Percentiles rank a stretch among this genome's conserved stretches.
Conservation (phyloP, 2,888 invertebrate species). For the Oscheius sp. region DNA sequence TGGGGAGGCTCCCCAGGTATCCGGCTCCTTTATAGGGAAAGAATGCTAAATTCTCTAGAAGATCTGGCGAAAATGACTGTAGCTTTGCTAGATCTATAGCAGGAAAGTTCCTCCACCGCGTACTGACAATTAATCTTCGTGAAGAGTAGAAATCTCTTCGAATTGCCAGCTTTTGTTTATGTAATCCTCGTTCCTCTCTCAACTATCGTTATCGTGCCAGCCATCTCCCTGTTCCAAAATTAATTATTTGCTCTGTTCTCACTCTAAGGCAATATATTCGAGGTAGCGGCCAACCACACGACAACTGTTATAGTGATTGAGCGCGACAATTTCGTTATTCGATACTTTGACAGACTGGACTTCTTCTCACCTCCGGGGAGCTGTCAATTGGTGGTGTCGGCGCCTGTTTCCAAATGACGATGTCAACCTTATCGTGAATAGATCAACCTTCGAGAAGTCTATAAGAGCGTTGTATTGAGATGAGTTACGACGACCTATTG, state of each 20-base stretch:
- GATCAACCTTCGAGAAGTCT: conserved; percentile 3
- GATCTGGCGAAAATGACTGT: too few species aligned
- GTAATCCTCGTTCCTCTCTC: too few species aligned
- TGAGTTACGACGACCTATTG: conserved; percentile 31
- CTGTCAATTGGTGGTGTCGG: not conserved
- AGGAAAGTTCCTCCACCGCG: too few species aligned
- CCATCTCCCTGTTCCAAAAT: not conserved
- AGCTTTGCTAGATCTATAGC: too few species aligned
- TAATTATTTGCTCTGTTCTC: not conserved
- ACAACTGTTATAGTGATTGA: conserved; percentile 26
- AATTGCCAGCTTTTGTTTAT: too few species aligned
- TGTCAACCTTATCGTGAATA: not conserved
- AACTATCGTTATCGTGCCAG: too few species aligned
- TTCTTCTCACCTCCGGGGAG: too few species aligned
- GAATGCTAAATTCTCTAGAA: too few species aligned
- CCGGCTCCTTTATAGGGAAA: too few species aligned
- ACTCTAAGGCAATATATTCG: conserved; percentile 5
- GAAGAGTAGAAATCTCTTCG: too few species aligned
- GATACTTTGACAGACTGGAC: conserved; percentile 26
- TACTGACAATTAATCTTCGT: too few species aligned
- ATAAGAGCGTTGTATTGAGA: conserved; percentile 15
- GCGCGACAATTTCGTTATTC: conserved; percentile 23
- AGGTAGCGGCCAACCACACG: not conserved
- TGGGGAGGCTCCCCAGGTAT: too few species aligned
- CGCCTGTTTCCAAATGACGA: not conserved